Evolutionary conservation across 2,797 vertebrate genomes (phyloP).

Genomic region (Ispidina picta): DNA sequence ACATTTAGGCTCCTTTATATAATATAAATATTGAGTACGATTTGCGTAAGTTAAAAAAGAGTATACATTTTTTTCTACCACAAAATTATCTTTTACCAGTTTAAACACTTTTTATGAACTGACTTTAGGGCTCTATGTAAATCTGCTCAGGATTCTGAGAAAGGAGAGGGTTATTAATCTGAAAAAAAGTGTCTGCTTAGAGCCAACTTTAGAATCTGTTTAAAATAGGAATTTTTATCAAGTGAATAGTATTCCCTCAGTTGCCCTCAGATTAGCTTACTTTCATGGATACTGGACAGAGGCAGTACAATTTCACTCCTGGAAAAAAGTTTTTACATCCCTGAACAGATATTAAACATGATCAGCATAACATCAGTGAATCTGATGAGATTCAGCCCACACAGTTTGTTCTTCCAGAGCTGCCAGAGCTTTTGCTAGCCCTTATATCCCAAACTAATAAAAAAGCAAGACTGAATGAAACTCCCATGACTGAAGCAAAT

Average conservation of each 20-base stretch:
- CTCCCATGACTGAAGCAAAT: background rate
- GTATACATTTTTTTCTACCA: background rate
- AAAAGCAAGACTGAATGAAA: slow-evolving; percentile 20
- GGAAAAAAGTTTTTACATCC: slow-evolving; percentile 36
- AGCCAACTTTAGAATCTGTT: slow-evolving; percentile 8
- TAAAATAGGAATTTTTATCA: slow-evolving; percentile 50
- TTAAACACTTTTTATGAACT: slow-evolving; percentile 24
- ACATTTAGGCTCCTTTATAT: background rate
- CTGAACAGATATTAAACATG: slow-evolving; percentile 57
- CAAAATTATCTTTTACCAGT: background rate
- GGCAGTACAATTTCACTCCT: slow-evolving; percentile 16
- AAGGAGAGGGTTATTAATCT: slow-evolving; percentile 36
- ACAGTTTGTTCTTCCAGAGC: slow-evolving; percentile 27
- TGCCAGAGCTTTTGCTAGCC: slow-evolving; percentile 10
- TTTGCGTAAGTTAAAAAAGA: background rate
- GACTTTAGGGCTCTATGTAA: slow-evolving; percentile 24
- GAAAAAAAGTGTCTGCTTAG: slow-evolving; percentile 27
- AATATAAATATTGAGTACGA: background rate
- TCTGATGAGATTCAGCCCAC: slow-evolving; percentile 45
- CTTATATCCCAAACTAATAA: slow-evolving; percentile 38
- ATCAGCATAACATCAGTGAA: slow-evolving; percentile 46
- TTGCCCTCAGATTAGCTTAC: slow-evolving; percentile 34
- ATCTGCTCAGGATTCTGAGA: slow-evolving; percentile 31
- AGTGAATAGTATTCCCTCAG: slow-evolving; percentile 45
- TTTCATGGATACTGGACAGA: slow-evolving; percentile 31